Evolutionary conservation across 2,797 vertebrate species (phyloP).

Genomic region (Cyprinodon diabolis): DNA sequence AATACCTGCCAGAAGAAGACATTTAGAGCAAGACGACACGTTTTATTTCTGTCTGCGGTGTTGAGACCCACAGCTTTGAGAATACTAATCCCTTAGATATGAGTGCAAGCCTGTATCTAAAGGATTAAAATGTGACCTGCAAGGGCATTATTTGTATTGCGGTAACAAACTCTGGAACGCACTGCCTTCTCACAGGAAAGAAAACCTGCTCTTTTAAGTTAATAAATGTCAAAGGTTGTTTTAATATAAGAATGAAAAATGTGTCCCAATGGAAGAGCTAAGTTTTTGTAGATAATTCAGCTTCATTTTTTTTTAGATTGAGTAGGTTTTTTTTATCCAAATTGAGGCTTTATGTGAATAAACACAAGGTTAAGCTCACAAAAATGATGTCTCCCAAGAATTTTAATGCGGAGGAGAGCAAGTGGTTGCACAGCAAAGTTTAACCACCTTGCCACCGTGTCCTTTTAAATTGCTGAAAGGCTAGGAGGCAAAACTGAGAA

Average conservation of each 20-base stretch:
- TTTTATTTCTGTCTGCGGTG: conserved; percentile 4
- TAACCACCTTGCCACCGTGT: neutral
- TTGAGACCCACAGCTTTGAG: conserved; percentile 2
- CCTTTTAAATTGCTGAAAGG: neutral
- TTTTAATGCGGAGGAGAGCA: neutral
- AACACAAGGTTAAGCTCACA: neutral
- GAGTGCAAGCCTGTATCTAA: conserved; percentile 5
- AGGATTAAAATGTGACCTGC: conserved; percentile 17
- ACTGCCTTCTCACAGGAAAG: neutral
- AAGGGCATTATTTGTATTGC: conserved; percentile 7
- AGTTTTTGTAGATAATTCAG: neutral
- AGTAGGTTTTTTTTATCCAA: neutral
- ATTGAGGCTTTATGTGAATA: conserved; percentile 2
- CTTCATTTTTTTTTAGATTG: neutral
- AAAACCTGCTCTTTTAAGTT: neutral
- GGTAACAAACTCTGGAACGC: neutral
- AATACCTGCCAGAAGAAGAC: conserved; percentile 5
- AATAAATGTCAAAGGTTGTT: conserved; percentile 2
- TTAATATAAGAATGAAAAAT: neutral
- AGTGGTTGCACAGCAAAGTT: too few relatives aligned
- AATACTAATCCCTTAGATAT: conserved; percentile 11
- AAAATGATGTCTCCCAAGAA: neutral
- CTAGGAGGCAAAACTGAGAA: neutral
- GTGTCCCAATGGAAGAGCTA: neutral
- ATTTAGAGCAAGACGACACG: neutral